Conservation (phyloP, 2,797 vertebrate genomes). For the Oreochromis grahami region DNA sequence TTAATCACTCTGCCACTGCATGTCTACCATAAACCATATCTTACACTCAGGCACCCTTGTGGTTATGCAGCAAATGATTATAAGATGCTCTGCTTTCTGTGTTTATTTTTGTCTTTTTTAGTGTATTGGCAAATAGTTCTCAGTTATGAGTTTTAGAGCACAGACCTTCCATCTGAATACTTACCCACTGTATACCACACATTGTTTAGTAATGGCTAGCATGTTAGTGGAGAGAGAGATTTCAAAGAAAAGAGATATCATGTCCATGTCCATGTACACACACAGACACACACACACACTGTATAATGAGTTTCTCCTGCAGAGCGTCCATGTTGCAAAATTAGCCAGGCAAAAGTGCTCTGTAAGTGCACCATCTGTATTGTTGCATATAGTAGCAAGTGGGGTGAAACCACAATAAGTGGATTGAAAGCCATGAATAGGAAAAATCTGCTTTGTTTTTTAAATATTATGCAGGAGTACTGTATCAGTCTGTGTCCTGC, state of each 20-base stretch:
- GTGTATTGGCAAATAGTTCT: not conserved
- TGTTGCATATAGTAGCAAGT: constrained; percentile 30
- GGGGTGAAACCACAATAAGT: constrained; percentile 50
- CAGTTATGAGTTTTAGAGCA: constrained; percentile 38
- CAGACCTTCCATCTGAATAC: constrained; percentile 32
- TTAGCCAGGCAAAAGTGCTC: constrained; percentile 49
- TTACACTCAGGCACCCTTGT: not conserved
- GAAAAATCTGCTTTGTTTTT: constrained; percentile 32
- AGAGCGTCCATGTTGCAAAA: constrained; percentile 30
- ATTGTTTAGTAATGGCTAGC: constrained; percentile 59
- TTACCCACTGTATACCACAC: constrained; percentile 16
- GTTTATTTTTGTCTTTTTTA: constrained; percentile 7
- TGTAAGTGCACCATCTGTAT: constrained; percentile 48
- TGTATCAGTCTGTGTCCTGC: not conserved
- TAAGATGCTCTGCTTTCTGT: not conserved
- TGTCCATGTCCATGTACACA: not conserved
- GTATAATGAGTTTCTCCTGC: constrained; percentile 42
- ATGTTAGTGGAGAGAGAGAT: constrained; percentile 40
- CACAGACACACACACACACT: not conserved
- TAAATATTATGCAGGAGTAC: constrained; percentile 6
- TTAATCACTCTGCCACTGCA: not conserved
- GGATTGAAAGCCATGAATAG: constrained; percentile 33
- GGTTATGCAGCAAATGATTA: not conserved
- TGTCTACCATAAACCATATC: not conserved
- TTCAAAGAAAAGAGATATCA: constrained; percentile 46